These are phyloP conservation scores for Pelagia noctiluca DNA, from an alignment of 30 jellyfish, hydroid and myxozoan genomes.

Conservation along the genomic window DNA sequence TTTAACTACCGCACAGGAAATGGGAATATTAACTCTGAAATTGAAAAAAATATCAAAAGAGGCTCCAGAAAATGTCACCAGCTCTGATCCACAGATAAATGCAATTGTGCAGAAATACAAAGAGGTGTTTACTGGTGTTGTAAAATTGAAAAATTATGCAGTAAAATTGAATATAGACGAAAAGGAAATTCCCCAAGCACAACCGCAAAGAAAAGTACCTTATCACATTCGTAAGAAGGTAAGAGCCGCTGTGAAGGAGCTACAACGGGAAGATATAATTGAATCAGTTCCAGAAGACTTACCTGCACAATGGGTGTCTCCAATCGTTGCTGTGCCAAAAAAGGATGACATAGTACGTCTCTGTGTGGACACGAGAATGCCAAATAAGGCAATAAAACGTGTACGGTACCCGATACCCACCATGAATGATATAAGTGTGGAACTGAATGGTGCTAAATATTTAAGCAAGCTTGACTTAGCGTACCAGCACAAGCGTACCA, in stretches of 20 bases:
- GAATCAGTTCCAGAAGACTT: constrained; percentile 56
- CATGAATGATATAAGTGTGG: constrained; percentile 28
- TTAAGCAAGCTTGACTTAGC: constrained; percentile 13
- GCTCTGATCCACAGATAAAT: constrained; percentile 2
- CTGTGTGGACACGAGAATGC: constrained; percentile 59
- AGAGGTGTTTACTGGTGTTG: constrained; percentile 25
- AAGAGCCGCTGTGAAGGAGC: constrained; percentile 29
- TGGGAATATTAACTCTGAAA: too few relatives aligned
- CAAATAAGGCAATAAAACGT: constrained; percentile 57
- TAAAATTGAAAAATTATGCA: constrained; percentile 5
- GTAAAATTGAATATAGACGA: constrained; percentile 31
- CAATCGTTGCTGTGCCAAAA: constrained; percentile 55
- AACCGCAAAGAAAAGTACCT: constrained; percentile 51
- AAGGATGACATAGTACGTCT: constrained; percentile 47
- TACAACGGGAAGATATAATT: constrained; percentile 42
- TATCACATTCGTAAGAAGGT: constrained; percentile 39
- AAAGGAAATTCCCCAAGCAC: constrained; percentile 36
- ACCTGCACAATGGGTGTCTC: constrained; percentile 63
- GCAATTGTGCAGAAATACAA: not conserved
- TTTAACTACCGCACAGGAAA: too few relatives aligned
- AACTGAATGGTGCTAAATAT: constrained; percentile 49
- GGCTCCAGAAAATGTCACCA: constrained; percentile 8
- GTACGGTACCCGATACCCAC: constrained; percentile 61
- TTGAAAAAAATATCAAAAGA: not conserved
- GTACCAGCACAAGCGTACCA: constrained; percentile 32